These are phyloP conservation scores for Yponomeuta malinellus DNA, from an alignment of 2,888 invertebrate genomes.

Conservation along the genomic window DNA sequence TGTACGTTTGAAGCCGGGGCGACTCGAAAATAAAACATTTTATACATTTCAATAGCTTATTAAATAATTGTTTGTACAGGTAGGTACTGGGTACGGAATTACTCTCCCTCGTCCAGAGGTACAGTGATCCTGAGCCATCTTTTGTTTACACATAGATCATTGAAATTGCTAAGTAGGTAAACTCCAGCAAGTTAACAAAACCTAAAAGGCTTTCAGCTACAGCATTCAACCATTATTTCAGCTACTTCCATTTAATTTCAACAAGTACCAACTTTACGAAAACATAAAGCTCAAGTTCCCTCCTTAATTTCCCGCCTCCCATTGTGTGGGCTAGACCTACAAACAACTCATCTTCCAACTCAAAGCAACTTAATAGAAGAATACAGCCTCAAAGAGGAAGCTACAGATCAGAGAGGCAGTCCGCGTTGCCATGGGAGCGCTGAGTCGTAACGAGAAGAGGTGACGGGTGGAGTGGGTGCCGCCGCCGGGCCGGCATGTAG, in stretches of 20 bases:
- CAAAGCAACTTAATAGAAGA: background rate
- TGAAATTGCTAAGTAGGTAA: too few species aligned
- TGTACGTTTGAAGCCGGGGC: background rate
- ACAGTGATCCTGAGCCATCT: too few species aligned
- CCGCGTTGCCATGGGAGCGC: background rate
- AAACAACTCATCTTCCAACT: background rate
- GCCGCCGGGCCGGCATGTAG: conserved; percentile 8
- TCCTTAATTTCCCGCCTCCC: background rate
- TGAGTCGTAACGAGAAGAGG: background rate
- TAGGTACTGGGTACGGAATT: too few species aligned
- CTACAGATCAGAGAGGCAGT: background rate
- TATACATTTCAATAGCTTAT: too few species aligned
- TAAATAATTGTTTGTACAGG: too few species aligned
- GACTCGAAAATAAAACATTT: background rate
- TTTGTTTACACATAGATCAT: too few species aligned
- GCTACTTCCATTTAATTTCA: background rate
- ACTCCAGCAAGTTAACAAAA: background rate
- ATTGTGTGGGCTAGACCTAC: background rate
- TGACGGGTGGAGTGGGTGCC: background rate
- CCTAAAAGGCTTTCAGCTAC: background rate
- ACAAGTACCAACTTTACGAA: background rate
- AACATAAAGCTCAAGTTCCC: background rate
- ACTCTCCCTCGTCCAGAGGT: too few species aligned
- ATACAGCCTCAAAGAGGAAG: background rate
- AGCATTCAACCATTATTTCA: background rate